Base-by-base conservation (phyloP, 2,888 invertebrate species). In the Eupithecia subumbrata region DNA sequence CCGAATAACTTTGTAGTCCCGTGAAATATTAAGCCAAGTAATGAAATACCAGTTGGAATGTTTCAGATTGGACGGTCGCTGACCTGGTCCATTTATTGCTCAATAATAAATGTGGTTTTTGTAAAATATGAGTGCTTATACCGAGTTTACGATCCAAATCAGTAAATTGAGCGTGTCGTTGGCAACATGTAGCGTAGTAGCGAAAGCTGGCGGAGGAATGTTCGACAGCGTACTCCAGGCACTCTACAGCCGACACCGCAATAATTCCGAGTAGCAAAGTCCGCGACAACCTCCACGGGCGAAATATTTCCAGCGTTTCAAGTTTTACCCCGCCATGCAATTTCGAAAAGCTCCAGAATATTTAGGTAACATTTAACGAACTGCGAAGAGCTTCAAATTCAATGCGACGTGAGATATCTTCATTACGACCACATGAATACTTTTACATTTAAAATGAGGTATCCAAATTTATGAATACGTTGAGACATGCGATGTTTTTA, bases 231-330 rank as follows among this genome's bases (percentile, higher is more conserved):
- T 72, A 64, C 76, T 74, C 70, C 69, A 73, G 75, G 48, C 71
- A 71, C 79, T 81, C 84, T 80, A 75, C 78, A 82, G 30, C 80
- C 81, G 74, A 73, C 70, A 81, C 85, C 82, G 81, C 83, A 82
- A 84, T 85, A 82, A 85, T 84, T 82, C 81, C 76, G 78, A 80
- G 80, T 82, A 83, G 82, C 84, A 81, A 86, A 84, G 81, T 82
- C 82, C 72, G 74, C 74, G 75, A 71, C 76, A 52, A 64, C 71
- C 74, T 73, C 71, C 48, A 68, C 80, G 74, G 74, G 76, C 76
- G 82, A 79, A 84, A 86, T 83, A 84, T 85, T 69, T 77, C 74
- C 78, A 83, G 83, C 83, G 83, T 85, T 85, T 80, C 83, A 85
- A 84, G 72, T 80, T 82, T 76, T 83, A 83, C 82, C 84, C 80